Percentiles rank a stretch among this genome's conserved stretches.
Evolutionary conservation across 2,888 invertebrate species (phyloP).

Genomic region (Nemoura dubitans): DNA sequence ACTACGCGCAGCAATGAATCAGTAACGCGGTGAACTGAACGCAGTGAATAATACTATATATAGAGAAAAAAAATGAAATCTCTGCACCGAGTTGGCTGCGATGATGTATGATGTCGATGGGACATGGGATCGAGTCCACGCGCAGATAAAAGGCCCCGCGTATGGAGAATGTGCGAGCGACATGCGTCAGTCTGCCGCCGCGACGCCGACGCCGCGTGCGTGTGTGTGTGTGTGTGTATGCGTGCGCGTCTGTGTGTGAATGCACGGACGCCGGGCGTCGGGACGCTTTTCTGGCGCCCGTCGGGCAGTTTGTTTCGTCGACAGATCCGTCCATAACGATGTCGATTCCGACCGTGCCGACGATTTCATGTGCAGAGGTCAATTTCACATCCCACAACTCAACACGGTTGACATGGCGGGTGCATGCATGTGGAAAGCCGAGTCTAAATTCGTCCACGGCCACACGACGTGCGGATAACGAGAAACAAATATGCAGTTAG

Average conservation of each 20-base stretch:
- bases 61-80: neutral
- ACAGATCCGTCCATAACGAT: neutral
- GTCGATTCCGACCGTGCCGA: neutral
- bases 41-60: neutral
- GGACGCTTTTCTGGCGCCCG: conserved; percentile 12
- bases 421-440: neutral
- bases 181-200: neutral
- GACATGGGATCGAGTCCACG: neutral
- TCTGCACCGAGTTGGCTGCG: neutral
- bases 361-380: conserved; percentile 4
- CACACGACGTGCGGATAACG: neutral
- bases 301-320: neutral
- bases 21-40: neutral
- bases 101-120: neutral
- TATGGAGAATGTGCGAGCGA: neutral
- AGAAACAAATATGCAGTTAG: conserved; percentile 12
- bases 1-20: neutral
- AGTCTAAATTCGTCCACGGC: neutral
- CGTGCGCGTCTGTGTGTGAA: neutral
- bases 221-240: neutral
- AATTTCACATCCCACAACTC: neutral
- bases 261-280: neutral
- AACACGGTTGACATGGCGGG: neutral
- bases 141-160: neutral
- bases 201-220: neutral